Base-by-base conservation (phyloP, 2,113 vertebrate genomes). In the Etia nguti region DNA sequence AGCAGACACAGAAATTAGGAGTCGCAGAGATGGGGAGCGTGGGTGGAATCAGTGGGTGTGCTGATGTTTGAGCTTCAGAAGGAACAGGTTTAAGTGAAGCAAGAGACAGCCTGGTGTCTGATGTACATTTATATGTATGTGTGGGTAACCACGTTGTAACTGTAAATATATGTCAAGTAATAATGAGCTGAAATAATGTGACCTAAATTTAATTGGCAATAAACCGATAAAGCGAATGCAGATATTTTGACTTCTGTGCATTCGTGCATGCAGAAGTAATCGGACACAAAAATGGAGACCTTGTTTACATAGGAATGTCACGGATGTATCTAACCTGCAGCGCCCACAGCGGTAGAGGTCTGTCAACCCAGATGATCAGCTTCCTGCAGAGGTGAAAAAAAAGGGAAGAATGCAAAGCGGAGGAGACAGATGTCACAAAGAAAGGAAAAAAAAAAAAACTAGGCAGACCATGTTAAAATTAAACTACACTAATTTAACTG, bases 361-460 rank as follows among this genome's bases (percentile, higher is more conserved):
- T 95, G 56, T 97, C 96, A 94, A 97, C 97, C 97, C 97, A 97
- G 92, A 97, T 96, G 90, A 97, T 97, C 41, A 97, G 94, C 54
- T 96, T 96, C 97, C 97, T 97, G 75, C 18, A 86, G 41, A 26
- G 77, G 18, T 24, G 26, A 34, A 38, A 38, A 84, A 68, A 70
- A 38, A 38, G 29, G 70, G 81, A 46, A 52, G 6, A 82, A 82
- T 8, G 48, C 29, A 65, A 50, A 85, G 34, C 8, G 54, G 20
- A 85, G 50, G 26, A 59, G 52, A 84, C 41, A 75, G 18, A 59
- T 70, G 11, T 34, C 48, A n/a, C 10, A 80, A 36, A 79, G n/a
- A 80, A 29, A 73, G 26, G 10, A 3, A n/a, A 8, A 82, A 18
- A 81, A 70, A 77, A 65, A 18, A 81, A 70, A 77, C 59, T 73